Conservation (phyloP, 2,113 vertebrate species). For the Hoplias malabaricus region DNA sequence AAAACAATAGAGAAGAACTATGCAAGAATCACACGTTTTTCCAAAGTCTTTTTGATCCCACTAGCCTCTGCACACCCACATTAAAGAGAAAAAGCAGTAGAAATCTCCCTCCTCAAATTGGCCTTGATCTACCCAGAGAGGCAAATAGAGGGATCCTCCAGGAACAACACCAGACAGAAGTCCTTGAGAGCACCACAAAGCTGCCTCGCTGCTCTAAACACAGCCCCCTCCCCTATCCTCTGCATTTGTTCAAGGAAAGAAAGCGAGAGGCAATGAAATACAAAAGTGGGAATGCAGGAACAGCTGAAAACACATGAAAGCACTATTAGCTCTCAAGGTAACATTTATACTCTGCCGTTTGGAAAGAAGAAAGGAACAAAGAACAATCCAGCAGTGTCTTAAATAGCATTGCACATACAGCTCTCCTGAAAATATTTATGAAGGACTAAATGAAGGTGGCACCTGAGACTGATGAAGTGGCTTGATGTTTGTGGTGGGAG, state of each 20-base stretch:
- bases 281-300: slow-evolving; percentile 43
- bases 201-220: slow-evolving; percentile 33
- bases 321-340: slow-evolving; percentile 53
- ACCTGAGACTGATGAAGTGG: slow-evolving; percentile 40
- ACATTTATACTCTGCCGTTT: slow-evolving; percentile 32
- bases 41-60: slow-evolving; percentile 39
- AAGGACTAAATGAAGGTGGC: slow-evolving; percentile 35
- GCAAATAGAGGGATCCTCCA: slow-evolving; percentile 47
- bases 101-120: slow-evolving; percentile 35
- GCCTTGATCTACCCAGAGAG: slow-evolving; percentile 52
- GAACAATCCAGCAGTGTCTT: slow-evolving; percentile 33
- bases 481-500: slow-evolving; percentile 23
- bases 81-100: slow-evolving; percentile 44
- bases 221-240: slow-evolving; percentile 28
- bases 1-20: slow-evolving; percentile 29
- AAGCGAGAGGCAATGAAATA: slow-evolving; percentile 39
- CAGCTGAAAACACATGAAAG: slow-evolving; percentile 35
- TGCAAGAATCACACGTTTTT: slow-evolving; percentile 28
- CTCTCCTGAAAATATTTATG: slow-evolving; percentile 44
- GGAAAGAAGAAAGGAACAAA: slow-evolving; percentile 12
- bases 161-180: slow-evolving; percentile 49
- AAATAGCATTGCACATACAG: slow-evolving; percentile 38
- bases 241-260: slow-evolving; percentile 42
- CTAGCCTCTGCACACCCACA: slow-evolving; percentile 28
- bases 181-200: slow-evolving; percentile 51